Evolutionary conservation across 2,113 vertebrate genomes (phyloP), one percentile per base, ranked within the genome.

Genomic region (Marmota monax): DNA sequence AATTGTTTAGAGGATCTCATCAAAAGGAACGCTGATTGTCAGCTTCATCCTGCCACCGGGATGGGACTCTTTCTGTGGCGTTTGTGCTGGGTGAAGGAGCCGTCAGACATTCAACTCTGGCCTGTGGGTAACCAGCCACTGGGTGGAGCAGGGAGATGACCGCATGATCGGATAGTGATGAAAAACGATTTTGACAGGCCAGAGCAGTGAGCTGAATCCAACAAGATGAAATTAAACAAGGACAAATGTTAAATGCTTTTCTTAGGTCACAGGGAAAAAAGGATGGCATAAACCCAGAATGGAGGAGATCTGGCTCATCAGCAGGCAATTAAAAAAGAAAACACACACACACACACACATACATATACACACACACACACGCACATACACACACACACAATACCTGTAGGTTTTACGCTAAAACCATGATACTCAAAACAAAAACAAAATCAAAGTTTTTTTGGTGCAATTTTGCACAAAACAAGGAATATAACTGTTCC

Each of bases 161-260:
- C 14, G 32, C 65, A 48, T 7, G 77, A 84, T 86, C 45, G 78
- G 88, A 63, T 92, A 70, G 94, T 85, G 86, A 97, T 94, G 96
- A 97, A 92, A 96, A 97, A 91, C 1, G 53, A 65, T 94, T 86
- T 78, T 85, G 95, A 97, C 96, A 94, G 77, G 16, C 94, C 48
- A 29, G 92, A 82, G 96, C 95, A 96, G 97, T 94, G 95, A 97
- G 95, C 89, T 80, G 94, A 37, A 73, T 95, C 96, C 97, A 97
- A 97, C 92, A 95, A 96, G 96, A 95, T 85, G 94, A 97, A 97
- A 97, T 97, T 95, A 96, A 97, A 97, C 96, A 94, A 96, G 97
- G 97, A 97, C 97, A 95, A 97, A 94, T 95, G 97, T 97, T 95
- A 97, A 97, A 94, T 92, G 95, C 82, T 77, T 95, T 94, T 29